These are phyloP conservation scores for Streblospio benedicti DNA, from an alignment of 1,140 invertebrate species.

Conservation along the genomic window DNA sequence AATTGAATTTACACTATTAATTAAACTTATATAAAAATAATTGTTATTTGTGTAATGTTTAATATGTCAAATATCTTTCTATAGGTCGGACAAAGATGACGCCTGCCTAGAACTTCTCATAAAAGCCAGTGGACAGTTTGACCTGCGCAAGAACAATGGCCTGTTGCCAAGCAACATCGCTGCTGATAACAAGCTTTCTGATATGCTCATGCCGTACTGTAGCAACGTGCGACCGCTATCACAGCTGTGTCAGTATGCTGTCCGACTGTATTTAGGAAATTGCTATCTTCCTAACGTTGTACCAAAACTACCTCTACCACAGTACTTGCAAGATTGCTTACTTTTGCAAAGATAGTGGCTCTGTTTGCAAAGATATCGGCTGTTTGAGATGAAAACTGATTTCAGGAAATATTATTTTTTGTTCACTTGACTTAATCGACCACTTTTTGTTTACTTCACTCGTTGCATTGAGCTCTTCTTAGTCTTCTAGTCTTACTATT, in stretches of 20 bases:
- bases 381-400: too few relatives aligned
- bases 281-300: slow-evolving; percentile 32
- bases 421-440: too few relatives aligned
- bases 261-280: slow-evolving; percentile 28
- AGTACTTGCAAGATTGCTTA: slow-evolving; percentile 26
- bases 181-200: slow-evolving; percentile 29
- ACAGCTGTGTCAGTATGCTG: slow-evolving; percentile 24
- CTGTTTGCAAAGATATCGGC: too few relatives aligned
- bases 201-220: slow-evolving; percentile 28
- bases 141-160: slow-evolving; percentile 27
- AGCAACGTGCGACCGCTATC: slow-evolving; percentile 25
- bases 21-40: too few relatives aligned
- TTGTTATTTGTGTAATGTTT: too few relatives aligned
- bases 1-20: too few relatives aligned
- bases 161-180: slow-evolving; percentile 22
- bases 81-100: slow-evolving; percentile 32
- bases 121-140: slow-evolving; percentile 34
- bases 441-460: too few relatives aligned
- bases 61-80: too few relatives aligned
- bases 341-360: too few relatives aligned
- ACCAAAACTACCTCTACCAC: slow-evolving; percentile 30
- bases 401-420: too few relatives aligned
- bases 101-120: slow-evolving; percentile 35
- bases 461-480: too few relatives aligned
- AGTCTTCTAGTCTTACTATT: too few relatives aligned